Evolutionary conservation across 2,113 vertebrate genomes (phyloP).

Genomic region (Mustela lutreola): DNA sequence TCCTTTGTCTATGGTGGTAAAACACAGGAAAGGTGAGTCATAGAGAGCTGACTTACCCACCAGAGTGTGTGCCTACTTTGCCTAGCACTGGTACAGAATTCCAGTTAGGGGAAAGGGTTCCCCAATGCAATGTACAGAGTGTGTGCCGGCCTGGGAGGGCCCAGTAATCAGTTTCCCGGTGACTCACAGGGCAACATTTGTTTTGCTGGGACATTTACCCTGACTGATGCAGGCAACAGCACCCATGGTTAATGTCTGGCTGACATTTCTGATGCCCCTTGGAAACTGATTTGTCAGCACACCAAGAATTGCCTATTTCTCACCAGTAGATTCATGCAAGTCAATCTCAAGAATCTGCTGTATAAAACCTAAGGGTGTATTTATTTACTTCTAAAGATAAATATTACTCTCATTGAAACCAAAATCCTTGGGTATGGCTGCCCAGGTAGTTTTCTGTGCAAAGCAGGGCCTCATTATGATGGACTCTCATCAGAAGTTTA

Average conservation of each 20-base stretch:
- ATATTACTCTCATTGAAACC: constrained; percentile 1
- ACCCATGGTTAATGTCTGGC: background rate
- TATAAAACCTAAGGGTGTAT: background rate
- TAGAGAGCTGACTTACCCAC: no score
- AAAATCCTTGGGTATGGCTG: background rate
- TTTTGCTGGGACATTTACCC: background rate
- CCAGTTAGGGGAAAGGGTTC: background rate
- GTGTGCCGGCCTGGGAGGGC: background rate
- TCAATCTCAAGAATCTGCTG: background rate
- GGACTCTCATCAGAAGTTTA: background rate
- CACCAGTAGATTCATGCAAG: background rate
- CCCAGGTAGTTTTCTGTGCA: background rate
- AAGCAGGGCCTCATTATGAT: background rate
- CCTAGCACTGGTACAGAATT: background rate
- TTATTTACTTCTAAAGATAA: constrained; percentile 7
- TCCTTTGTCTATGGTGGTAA: background rate
- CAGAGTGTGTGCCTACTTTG: background rate
- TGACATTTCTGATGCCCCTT: background rate
- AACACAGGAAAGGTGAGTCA: background rate
- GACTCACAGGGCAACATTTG: background rate
- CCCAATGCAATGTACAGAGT: background rate
- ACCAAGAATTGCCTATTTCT: background rate
- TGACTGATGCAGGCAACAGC: background rate
- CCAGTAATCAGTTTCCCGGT: background rate
- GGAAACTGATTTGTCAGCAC: background rate